Evolutionary conservation across 2,113 vertebrate genomes (phyloP), one percentile per base, ranked within the genome.

Genomic region (Harpagus bidentatus): DNA sequence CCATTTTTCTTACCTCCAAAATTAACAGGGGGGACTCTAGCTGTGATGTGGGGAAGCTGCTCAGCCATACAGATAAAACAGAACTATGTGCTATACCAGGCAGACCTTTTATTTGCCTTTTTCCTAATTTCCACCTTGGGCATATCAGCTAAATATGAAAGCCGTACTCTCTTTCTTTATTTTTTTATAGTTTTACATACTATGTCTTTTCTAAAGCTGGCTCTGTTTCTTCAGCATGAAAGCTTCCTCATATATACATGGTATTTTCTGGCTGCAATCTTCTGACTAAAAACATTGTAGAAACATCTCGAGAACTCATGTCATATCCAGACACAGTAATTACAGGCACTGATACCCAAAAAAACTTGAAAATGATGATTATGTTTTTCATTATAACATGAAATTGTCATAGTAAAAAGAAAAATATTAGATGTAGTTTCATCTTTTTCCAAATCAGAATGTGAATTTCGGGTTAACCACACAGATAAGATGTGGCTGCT

Each of bases 81-180:
- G 10, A 76, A 34, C 11, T 62, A 19, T 1, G 0, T 34, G 7
- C 8, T 19, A 5, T 21, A 62, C 4, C 8, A 52, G 23, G 6
- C 7, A 66, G 5, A n/a, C 31, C 5, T 84, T 61, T 78, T 23
- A 36, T 20, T 17, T 65, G 17, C 86, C 6, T 2, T 55, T 74
- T 91, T 71, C 38, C 5, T 23, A 3, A 69, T 78, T 90, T 78
- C 16, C 7, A 17, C 9, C 40, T 61, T 61, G 16, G 8, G 7
- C 11, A 29, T 34, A 48, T 45, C 16, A 70, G 11, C 19, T 88
- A 61, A 81, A 32, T 32, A n/a, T 16, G 8, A 38, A 81, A 65
- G 7, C 19, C 18, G 63, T 53, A 28, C 5, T 59, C 6, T 62
- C 7, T 63, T 86, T 23, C 11, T 48, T 3, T 69, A 23, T 45